Evolutionary conservation across 1,140 invertebrate genomes (phyloP), one percentile per base, ranked within the genome.

Genomic region (Schlechtendalia chinensis): DNA sequence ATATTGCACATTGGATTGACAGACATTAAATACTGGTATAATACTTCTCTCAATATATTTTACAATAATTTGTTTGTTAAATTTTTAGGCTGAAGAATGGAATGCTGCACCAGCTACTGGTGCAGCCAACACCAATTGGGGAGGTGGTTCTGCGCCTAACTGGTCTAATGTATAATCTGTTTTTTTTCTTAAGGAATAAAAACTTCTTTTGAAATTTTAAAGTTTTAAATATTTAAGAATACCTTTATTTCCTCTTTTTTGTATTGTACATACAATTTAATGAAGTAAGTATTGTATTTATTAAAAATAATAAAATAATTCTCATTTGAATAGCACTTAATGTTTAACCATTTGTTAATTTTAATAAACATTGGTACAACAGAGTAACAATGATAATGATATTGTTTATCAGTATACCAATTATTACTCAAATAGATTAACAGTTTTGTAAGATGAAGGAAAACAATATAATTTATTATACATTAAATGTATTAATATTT

Each of bases 81-180:
- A 45, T n/a, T 61, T 79, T 61, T 50, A 79, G 75, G 56, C 75
- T 14, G 75, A 79, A 50, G 75, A 79, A 79, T 79, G 75, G 75
- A 79, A 79, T 61, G 24, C 75, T 5, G 56, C 58, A 8, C 56
- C 75, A 19, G 75, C 75, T 50, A 59, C 54, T 79, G 75, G 54
- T 61, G 72, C 72, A 16, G 39, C 75, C 39, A 61, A 61, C 50
- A 45, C 75, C 4, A 79, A 79, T 16, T 79, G 75, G 75, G 75
- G 75, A 61, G 75, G 75, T 79, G 75, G 75, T 61, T 79, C 75
- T 45, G 75, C 75, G 50, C 75, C 75, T 45, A 79, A 79, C 19
- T 79, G 75, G 75, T 63, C 75, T n/a, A 63, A 79, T 19, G 50
- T 79, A 58, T 79, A 79, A 79, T 19, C 27, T n/a, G n/a, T n/a